phyloP scores from a whole-genome alignment of 2,797 vertebrate species.

The Muscicapa striata region DNA sequence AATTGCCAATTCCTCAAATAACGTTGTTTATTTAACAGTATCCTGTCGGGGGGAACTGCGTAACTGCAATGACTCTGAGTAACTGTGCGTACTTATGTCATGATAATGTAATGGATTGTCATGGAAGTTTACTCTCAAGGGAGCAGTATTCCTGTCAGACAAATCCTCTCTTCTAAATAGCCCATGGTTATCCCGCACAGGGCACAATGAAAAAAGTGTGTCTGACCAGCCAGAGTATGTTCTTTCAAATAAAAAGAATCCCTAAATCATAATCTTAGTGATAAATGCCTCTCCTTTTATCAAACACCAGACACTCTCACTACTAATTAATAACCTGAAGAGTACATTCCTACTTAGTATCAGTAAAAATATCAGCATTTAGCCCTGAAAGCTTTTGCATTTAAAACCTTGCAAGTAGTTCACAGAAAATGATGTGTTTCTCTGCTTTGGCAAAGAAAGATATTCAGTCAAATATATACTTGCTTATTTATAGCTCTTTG shows the following conservation, averaged over 20 bases:
- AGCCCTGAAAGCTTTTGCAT: background rate
- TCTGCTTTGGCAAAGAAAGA: background rate
- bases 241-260: background rate
- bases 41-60: background rate
- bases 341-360: background rate
- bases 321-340: background rate
- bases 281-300: background rate
- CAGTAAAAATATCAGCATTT: background rate
- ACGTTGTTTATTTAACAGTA: slow-evolving; percentile 2
- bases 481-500: background rate
- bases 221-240: background rate
- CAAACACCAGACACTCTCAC: background rate
- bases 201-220: background rate
- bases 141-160: background rate
- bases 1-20: slow-evolving; percentile 2
- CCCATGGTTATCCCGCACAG: background rate
- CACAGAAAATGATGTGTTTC: background rate
- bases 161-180: background rate
- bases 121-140: background rate
- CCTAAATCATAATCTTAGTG: background rate
- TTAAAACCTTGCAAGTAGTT: background rate
- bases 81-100: background rate
- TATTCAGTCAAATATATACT: background rate
- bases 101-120: background rate
- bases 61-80: background rate